Percentiles rank a stretch among this genome's conserved stretches.
These are phyloP conservation scores for Silvanus unidentatus DNA, from an alignment of 2,888 invertebrate genomes.

Conservation along the genomic window DNA sequence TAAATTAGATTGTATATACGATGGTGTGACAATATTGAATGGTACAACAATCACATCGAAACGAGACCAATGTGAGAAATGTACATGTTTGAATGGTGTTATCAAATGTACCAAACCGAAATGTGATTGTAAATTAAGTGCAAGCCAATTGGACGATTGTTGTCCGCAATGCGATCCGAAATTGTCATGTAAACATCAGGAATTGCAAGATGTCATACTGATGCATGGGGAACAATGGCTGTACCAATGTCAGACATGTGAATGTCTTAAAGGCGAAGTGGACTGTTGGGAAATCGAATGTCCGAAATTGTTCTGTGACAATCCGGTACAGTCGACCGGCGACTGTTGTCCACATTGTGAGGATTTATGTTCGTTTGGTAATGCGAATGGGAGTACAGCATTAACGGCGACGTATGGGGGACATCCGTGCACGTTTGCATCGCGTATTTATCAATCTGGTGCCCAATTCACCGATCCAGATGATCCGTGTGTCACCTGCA, in stretches of 20 bases:
- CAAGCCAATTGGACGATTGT: conserved; percentile 56
- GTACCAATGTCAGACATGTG: conserved; percentile 87
- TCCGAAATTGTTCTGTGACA: conserved; percentile 61
- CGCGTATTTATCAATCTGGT: conserved; percentile 55
- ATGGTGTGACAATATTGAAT: conserved; percentile 57
- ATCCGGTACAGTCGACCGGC: conserved; percentile 57
- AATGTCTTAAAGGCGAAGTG: conserved; percentile 78
- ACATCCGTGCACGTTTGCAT: conserved; percentile 57
- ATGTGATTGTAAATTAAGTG: conserved; percentile 61
- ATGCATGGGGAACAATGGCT: conserved; percentile 83
- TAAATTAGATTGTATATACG: conserved; percentile 70
- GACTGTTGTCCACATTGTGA: conserved; percentile 69
- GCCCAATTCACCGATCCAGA: conserved; percentile 55
- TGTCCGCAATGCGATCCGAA: conserved; percentile 76
- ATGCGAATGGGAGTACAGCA: conserved; percentile 32
- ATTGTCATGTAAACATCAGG: conserved; percentile 66
- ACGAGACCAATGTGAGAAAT: conserved; percentile 46
- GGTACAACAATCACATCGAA: conserved; percentile 51
- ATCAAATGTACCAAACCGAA: conserved; percentile 61
- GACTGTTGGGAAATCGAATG: conserved; percentile 87
- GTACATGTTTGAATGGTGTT: conserved; percentile 55
- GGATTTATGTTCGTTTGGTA: conserved; percentile 46
- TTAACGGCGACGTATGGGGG: conserved; percentile 23
- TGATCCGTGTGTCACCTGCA: conserved; percentile 65
- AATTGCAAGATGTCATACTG: conserved; percentile 67